phyloP scores from a whole-genome alignment of 2,888 invertebrate species.

The Cyaniris semiargus region DNA sequence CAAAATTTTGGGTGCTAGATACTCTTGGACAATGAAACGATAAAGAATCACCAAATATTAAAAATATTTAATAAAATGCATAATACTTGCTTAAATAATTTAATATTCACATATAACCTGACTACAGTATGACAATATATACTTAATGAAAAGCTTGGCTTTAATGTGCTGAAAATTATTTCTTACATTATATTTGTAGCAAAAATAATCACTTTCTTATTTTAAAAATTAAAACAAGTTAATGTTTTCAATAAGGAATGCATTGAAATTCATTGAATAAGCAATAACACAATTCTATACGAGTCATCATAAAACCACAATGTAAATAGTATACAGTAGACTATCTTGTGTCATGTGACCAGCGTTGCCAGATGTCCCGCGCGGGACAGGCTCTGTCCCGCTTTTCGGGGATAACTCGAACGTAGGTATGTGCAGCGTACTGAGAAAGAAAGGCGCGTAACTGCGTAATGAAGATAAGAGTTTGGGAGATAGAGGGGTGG shows the following conservation, averaged over 20 bases:
- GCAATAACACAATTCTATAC: background rate
- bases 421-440: too few relatives aligned
- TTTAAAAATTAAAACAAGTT: constrained; percentile 19
- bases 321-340: background rate
- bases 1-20: background rate
- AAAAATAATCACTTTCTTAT: constrained; percentile 32
- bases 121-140: constrained; percentile 36
- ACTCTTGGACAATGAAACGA: background rate
- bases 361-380: too few relatives aligned
- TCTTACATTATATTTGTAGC: constrained; percentile 30
- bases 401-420: too few relatives aligned
- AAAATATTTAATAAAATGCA: constrained; percentile 14
- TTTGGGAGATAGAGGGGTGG: too few relatives aligned
- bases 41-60: background rate
- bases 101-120: constrained; percentile 34
- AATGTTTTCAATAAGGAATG: constrained; percentile 24
- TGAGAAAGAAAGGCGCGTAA: too few relatives aligned
- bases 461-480: too few relatives aligned
- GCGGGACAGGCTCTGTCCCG: too few relatives aligned
- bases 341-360: too few relatives aligned
- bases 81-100: constrained; percentile 34
- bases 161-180: constrained; percentile 33
- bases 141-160: constrained; percentile 39
- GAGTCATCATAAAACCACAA: background rate
- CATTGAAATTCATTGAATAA: constrained; percentile 17